These are phyloP conservation scores for Ambastaia sidthimunki DNA, from an alignment of 2,797 vertebrate genomes.

Conservation along the genomic window DNA sequence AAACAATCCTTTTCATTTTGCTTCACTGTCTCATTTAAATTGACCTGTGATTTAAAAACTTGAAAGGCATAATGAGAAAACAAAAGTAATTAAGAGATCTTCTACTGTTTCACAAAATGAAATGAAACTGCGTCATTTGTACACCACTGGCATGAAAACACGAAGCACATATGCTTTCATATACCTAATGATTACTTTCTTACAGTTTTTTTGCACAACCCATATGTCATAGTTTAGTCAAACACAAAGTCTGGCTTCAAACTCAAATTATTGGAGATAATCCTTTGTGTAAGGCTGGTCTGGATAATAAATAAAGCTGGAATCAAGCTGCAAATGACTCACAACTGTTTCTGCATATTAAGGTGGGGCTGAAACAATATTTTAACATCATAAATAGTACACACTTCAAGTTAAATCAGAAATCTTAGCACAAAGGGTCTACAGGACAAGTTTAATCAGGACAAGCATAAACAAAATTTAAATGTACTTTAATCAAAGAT, in stretches of 20 bases:
- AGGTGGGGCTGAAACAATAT: too few relatives aligned
- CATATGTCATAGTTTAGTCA: not conserved
- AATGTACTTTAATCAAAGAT: slow-evolving; percentile 6
- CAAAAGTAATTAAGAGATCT: slow-evolving; percentile 76
- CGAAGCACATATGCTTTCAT: too few relatives aligned
- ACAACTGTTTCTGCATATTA: not conserved
- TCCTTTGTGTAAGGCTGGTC: not conserved
- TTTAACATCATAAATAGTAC: too few relatives aligned
- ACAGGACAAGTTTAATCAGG: not conserved
- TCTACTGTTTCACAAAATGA: not conserved
- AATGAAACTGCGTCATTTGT: not conserved
- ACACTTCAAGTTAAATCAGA: not conserved
- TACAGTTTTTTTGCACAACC: not conserved
- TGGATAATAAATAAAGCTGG: not conserved
- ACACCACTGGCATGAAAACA: too few relatives aligned
- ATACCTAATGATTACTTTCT: not conserved
- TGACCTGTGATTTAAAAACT: slow-evolving; percentile 71
- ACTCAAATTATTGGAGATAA: too few relatives aligned
- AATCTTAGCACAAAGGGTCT: not conserved
- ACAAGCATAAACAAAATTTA: slow-evolving; percentile 4
- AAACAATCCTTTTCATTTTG: slow-evolving; percentile 70
- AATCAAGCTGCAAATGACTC: not conserved
- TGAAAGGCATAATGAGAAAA: slow-evolving; percentile 71
- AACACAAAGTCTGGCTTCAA: not conserved
- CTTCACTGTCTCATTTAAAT: slow-evolving; percentile 61